Percentiles rank a stretch among this genome's conserved stretches.
Conservation (phyloP, 1,140 invertebrate genomes). For the Platorchestia sp. region DNA sequence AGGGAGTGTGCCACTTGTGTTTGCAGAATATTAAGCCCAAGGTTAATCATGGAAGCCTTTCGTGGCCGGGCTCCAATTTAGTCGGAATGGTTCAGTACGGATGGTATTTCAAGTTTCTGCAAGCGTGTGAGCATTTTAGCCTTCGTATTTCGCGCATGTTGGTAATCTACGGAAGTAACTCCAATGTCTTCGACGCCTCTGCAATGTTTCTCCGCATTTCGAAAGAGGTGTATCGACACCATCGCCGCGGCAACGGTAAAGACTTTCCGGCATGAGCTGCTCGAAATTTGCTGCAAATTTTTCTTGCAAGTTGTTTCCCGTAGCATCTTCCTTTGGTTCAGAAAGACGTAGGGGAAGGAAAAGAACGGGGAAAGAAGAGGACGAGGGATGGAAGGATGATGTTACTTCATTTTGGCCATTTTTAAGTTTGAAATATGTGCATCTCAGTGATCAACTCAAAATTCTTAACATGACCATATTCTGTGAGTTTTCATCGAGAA, state of each 20-base stretch:
- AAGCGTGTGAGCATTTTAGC: neutral
- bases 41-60: neutral
- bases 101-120: neutral
- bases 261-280: neutral
- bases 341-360: too few species aligned
- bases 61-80: neutral
- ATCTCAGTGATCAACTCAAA: too few species aligned
- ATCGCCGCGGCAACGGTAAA: too few species aligned
- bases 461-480: neutral
- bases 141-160: neutral
- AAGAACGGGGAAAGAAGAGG: too few species aligned
- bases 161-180: neutral
- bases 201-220: too few species aligned
- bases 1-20: neutral
- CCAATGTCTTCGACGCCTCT: neutral
- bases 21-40: neutral
- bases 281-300: neutral
- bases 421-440: too few species aligned
- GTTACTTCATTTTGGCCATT: too few species aligned
- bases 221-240: neutral
- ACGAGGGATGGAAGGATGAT: too few species aligned
- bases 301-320: neutral
- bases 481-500: neutral
- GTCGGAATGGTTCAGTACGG: neutral
- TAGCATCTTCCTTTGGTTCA: too few species aligned